A percentile compares a stretch with the other conserved stretches of the same genome.
Conservation (phyloP, 23 tunicate genomes). For the Trididemnum nubilum region DNA sequence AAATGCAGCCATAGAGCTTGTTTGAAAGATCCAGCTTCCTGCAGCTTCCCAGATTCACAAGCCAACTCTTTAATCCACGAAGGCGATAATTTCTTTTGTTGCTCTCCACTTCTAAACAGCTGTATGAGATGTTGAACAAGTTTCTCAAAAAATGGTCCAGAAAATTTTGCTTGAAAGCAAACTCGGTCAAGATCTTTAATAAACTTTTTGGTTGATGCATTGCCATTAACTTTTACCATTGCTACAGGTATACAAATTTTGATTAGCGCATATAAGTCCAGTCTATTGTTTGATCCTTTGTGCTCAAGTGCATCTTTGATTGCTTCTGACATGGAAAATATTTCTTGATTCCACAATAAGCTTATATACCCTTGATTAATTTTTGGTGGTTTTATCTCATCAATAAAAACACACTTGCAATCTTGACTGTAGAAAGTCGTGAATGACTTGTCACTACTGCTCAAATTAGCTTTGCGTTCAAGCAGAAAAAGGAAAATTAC, state of each 20-base stretch:
- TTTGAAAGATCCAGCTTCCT: slow-evolving; percentile 74
- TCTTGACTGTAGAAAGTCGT: slow-evolving; percentile 32
- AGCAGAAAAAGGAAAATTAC: slow-evolving; percentile 37
- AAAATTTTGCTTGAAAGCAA: background rate
- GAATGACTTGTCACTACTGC: background rate
- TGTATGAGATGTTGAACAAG: slow-evolving; percentile 10
- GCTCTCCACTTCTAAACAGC: slow-evolving; percentile 27
- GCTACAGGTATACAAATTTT: slow-evolving; percentile 48
- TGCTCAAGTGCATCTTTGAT: background rate
- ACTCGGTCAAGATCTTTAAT: slow-evolving; percentile 25
- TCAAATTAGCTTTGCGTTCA: slow-evolving; percentile 10
- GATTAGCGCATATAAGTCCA: slow-evolving; percentile 23
- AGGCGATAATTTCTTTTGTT: background rate
- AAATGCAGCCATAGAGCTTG: slow-evolving; percentile 63
- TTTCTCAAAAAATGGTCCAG: slow-evolving; percentile 19
- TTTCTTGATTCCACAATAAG: background rate
- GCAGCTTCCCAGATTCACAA: slow-evolving; percentile 46
- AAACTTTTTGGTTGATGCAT: slow-evolving; percentile 10
- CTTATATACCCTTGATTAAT: slow-evolving; percentile 14
- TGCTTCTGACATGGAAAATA: background rate
- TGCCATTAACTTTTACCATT: slow-evolving; percentile 18
- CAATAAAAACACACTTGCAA: slow-evolving; percentile 39
- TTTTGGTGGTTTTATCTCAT: slow-evolving; percentile 41
- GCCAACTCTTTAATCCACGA: slow-evolving; percentile 62
- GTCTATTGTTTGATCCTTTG: background rate